Conservation (phyloP, 2,797 vertebrate species). For the Sciaenops ocellatus region DNA sequence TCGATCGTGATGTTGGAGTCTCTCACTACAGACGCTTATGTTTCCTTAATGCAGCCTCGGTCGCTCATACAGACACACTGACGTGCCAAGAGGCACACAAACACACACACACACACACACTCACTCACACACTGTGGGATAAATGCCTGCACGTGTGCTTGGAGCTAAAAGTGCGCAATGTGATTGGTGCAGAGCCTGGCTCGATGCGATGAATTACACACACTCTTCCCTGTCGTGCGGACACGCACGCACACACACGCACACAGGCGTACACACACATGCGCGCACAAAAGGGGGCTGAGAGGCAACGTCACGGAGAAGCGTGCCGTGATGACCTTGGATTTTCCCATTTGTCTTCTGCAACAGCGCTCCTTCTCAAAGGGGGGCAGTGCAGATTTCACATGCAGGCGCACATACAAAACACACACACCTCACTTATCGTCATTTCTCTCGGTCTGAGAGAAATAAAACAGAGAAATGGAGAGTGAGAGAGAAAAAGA, state of each 20-base stretch:
- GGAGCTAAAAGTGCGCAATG: slow-evolving; percentile 68
- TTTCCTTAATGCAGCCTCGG: slow-evolving; percentile 75
- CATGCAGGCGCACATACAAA: slow-evolving; percentile 43
- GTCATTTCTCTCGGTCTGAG: slow-evolving; percentile 55
- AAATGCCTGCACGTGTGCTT: slow-evolving; percentile 79
- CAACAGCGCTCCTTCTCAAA: slow-evolving; percentile 65
- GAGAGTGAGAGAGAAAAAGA: slow-evolving; percentile 26
- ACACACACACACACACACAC: slow-evolving; percentile 46
- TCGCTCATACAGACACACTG: slow-evolving; percentile 63
- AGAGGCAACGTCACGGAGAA: slow-evolving; percentile 69
- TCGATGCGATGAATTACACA: slow-evolving; percentile 70
- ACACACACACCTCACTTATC: slow-evolving; percentile 30
- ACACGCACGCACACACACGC: slow-evolving; percentile 46
- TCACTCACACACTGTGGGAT: slow-evolving; percentile 53
- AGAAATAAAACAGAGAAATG: slow-evolving; percentile 6
- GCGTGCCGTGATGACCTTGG: slow-evolving; percentile 85
- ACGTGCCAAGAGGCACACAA: slow-evolving; percentile 58
- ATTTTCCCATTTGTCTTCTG: slow-evolving; percentile 75
- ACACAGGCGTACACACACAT: slow-evolving; percentile 11
- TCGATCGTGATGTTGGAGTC: slow-evolving; percentile 77
- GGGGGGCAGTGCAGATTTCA: slow-evolving; percentile 60
- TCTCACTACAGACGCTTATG: slow-evolving; percentile 65
- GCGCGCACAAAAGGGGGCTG: slow-evolving; percentile 42
- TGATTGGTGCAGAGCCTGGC: slow-evolving; percentile 80
- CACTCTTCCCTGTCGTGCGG: slow-evolving; percentile 42